These are phyloP conservation scores for Platerodrilus igneus DNA, from an alignment of 2,888 invertebrate species.

Conservation along the genomic window DNA sequence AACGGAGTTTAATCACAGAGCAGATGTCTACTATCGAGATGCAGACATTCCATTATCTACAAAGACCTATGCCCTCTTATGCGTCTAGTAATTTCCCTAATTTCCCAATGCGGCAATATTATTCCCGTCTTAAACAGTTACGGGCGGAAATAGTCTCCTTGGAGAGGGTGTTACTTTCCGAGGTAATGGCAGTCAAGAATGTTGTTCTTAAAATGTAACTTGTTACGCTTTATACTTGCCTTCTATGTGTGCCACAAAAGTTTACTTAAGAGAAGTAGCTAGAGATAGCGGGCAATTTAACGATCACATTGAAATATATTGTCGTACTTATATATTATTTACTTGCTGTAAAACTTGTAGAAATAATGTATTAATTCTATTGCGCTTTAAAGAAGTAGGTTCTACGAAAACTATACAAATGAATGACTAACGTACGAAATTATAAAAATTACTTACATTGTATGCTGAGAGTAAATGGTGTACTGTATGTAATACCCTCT, in stretches of 20 bases:
- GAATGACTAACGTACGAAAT: too few relatives aligned
- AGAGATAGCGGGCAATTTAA: too few relatives aligned
- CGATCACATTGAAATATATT: too few relatives aligned
- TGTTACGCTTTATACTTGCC: too few relatives aligned
- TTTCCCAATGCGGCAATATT: conserved; percentile 23
- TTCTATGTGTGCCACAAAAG: too few relatives aligned
- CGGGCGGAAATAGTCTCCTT: conserved; percentile 15
- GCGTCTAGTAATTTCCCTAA: conserved; percentile 20
- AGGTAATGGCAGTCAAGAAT: conserved; percentile 15
- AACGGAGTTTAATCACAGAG: conserved; percentile 27
- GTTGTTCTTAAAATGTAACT: too few relatives aligned
- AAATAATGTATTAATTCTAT: too few relatives aligned
- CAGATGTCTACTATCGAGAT: conserved; percentile 32
- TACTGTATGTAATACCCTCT: conserved; percentile 76
- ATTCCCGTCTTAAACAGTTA: conserved; percentile 17
- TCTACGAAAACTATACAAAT: too few relatives aligned
- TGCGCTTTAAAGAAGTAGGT: too few relatives aligned
- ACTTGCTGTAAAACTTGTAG: too few relatives aligned
- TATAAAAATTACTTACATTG: conserved; percentile 74
- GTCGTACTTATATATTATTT: too few relatives aligned
- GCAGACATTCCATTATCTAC: conserved; percentile 32
- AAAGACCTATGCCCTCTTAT: conserved; percentile 20
- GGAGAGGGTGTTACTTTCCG: conserved; percentile 10
- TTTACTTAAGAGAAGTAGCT: too few relatives aligned
- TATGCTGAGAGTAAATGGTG: conserved; percentile 66